Evolutionary conservation across 1,140 invertebrate genomes (phyloP), one percentile per base, ranked within the genome.

Genomic region (Euschistus heros): DNA sequence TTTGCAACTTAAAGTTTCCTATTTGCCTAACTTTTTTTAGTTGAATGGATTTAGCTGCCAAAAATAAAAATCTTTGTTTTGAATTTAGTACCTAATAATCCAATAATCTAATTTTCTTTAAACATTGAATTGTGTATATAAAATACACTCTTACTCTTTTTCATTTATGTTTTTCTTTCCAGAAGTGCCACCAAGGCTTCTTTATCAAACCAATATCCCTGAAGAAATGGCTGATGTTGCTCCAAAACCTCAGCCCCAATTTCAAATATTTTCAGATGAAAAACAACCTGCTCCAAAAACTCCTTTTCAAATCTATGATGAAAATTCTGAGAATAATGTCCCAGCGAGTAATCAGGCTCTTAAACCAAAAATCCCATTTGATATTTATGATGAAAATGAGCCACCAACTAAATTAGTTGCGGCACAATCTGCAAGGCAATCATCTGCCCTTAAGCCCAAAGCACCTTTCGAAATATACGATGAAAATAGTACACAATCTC

Each of bases 301-400:
- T 18, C 63, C 7, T 59, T 55, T 59, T 60, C 26, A 20, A 55
- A 30, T 54, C 13, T 37, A 55, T 26, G 24, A 33, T 30, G 30
- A 65, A 54, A 65, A 65, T 18, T 17, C 52, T n/a, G 26, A 62
- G 27, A 15, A 27, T 37, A 18, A 27, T 7, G 37, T 18, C 2
- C 37, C 33, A 37, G 3, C 60, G 17, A 33, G 8, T 10, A 62
- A 62, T 42, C n/a, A 42, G n/a, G 2, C 17, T 2, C 18, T 17
- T 10, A 47, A 46, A 24, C 5, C 10, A 8, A 52, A 55, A 64
- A 30, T 20, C n/a, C 47, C 47, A 0, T 64, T 64, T 24, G 17
- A 50, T 27, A 52, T 64, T 24, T 64, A 54, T 55, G 27, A 22
- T 30, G 47, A 64, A 50, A 46, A 63, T 15, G 44, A 62, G 30